These are phyloP conservation scores for Amblyjoppa proteus DNA, from an alignment of 2,888 invertebrate genomes.

Conservation along the genomic window DNA sequence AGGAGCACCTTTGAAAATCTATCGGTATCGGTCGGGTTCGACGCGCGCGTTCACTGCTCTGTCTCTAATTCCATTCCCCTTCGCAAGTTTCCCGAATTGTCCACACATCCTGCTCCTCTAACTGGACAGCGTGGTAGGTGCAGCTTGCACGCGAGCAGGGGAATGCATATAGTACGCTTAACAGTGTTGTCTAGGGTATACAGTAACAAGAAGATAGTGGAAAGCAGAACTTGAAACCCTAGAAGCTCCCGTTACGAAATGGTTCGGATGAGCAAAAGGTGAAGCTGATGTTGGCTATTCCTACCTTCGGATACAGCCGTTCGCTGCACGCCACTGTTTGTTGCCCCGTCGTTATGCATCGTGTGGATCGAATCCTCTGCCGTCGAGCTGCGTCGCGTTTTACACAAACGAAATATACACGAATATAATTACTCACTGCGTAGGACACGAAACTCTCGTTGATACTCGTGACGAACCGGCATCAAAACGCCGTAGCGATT, in stretches of 20 bases:
- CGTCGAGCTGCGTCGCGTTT: neutral
- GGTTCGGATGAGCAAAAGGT: conserved; percentile 77
- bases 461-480: neutral
- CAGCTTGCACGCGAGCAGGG: neutral
- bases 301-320: conserved; percentile 15
- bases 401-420: neutral
- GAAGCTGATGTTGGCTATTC: conserved; percentile 59
- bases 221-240: conserved; percentile 75
- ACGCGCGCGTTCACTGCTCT: conserved; percentile 44
- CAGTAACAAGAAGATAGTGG: conserved; percentile 48
- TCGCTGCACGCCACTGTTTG: neutral
- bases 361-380: neutral
- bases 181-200: conserved; percentile 1
- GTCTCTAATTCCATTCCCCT: conserved; percentile 72
- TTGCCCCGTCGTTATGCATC: neutral
- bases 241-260: conserved; percentile 77
- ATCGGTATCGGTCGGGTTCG: conserved; percentile 68
- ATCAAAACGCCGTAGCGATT: neutral
- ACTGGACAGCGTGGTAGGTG: neutral
- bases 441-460: neutral
- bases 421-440: neutral
- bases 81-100: conserved; percentile 40
- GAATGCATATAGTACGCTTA: neutral
- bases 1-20: conserved; percentile 72
- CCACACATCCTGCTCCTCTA: neutral